phyloP scores from a whole-genome alignment of 2,888 invertebrate genomes.

The Volucella bombylans region DNA sequence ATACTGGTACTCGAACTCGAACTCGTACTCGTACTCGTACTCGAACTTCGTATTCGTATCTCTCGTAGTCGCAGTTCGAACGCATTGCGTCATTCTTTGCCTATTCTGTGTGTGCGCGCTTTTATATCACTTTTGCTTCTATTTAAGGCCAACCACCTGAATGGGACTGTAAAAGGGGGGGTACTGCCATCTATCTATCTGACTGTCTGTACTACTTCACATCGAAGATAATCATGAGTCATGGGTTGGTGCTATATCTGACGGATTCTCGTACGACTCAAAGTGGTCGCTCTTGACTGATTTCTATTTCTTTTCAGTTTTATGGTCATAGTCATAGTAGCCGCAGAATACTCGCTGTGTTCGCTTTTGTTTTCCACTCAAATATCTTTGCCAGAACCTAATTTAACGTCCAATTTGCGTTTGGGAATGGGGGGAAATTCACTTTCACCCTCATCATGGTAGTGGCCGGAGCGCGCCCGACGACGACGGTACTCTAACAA shows the following conservation, averaged over 20 bases:
- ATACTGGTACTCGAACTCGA: not conserved
- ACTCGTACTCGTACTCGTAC: not conserved
- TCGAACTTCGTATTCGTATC: too few species aligned
- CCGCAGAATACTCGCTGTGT: not conserved
- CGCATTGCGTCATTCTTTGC: conserved; percentile 37
- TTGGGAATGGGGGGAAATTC: conserved; percentile 46
- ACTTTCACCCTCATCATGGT: conserved; percentile 62
- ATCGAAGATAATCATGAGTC: conserved; percentile 42
- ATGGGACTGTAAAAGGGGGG: conserved; percentile 28
- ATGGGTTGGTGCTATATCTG: conserved; percentile 14
- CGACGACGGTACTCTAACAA: too few species aligned
- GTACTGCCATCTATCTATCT: too few species aligned
- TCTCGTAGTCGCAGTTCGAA: conserved; percentile 7
- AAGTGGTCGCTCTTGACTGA: conserved; percentile 20
- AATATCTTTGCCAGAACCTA: conserved; percentile 44
- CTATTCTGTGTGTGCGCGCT: conserved; percentile 6
- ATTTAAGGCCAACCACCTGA: conserved; percentile 44
- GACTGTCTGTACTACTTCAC: not conserved
- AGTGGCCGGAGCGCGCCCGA: not conserved
- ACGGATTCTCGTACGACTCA: conserved; percentile 46
- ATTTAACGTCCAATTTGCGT: conserved; percentile 65
- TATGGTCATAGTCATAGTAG: conserved; percentile 47
- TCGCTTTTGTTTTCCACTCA: conserved; percentile 39
- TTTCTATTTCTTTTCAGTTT: conserved; percentile 22
- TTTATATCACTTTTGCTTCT: conserved; percentile 40